phyloP scores from a whole-genome alignment of 2,113 vertebrate genomes.

The Semicossyphus pulcher region DNA sequence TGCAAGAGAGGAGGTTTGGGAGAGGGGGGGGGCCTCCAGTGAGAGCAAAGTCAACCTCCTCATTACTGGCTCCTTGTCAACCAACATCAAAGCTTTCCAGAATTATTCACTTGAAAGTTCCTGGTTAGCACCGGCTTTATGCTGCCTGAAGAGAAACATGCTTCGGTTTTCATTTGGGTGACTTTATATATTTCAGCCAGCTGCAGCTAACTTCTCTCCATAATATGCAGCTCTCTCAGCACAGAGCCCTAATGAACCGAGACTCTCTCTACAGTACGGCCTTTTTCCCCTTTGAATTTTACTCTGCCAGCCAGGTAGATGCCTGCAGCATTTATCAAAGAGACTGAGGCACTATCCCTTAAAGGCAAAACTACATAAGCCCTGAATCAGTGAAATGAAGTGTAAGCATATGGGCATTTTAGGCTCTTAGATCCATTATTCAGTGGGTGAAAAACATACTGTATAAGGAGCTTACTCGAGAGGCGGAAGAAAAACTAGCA shows the following conservation, averaged over 20 bases:
- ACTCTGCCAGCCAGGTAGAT: slow-evolving; percentile 57
- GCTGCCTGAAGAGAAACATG: slow-evolving; percentile 39
- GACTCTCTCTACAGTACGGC: slow-evolving; percentile 23
- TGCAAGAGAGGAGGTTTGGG: slow-evolving; percentile 13
- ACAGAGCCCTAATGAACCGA: slow-evolving; percentile 60
- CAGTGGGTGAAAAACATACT: slow-evolving; percentile 32
- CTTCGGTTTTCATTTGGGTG: slow-evolving; percentile 37
- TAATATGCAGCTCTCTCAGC: slow-evolving; percentile 52
- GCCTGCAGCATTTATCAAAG: slow-evolving; percentile 61
- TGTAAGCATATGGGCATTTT: slow-evolving; percentile 31
- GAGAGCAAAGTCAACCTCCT: slow-evolving; percentile 48
- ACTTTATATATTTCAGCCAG: slow-evolving; percentile 44
- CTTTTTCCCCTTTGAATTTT: slow-evolving; percentile 66
- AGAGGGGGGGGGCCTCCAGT: neutral
- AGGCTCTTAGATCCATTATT: slow-evolving; percentile 42
- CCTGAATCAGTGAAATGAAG: slow-evolving; percentile 46
- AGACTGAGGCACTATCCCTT: slow-evolving; percentile 30
- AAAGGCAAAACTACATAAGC: slow-evolving; percentile 37
- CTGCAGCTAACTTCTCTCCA: slow-evolving; percentile 29
- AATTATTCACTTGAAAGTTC: slow-evolving; percentile 40
- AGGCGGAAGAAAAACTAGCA: slow-evolving; percentile 36
- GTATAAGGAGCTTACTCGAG: slow-evolving; percentile 65
- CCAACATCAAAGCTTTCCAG: slow-evolving; percentile 48
- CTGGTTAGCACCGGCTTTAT: slow-evolving; percentile 25
- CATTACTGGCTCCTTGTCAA: slow-evolving; percentile 61